Percentiles rank a stretch among this genome's conserved stretches.
phyloP scores from a whole-genome alignment of 2,888 invertebrate genomes.

The Diloba caeruleocephala region DNA sequence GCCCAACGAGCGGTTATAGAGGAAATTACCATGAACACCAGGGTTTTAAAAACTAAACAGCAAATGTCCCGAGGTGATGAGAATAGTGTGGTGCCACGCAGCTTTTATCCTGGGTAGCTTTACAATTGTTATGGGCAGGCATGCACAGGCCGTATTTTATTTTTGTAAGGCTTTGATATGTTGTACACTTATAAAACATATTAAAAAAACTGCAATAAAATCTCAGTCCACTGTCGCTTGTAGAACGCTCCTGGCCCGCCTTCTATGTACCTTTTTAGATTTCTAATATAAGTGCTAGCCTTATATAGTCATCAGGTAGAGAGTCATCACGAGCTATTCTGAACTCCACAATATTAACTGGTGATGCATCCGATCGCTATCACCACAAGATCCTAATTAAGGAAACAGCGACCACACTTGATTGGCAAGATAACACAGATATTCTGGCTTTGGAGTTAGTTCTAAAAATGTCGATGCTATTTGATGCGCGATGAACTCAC shows the following conservation, averaged over 20 bases:
- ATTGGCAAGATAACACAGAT: slow-evolving; percentile 52
- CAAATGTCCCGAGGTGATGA: too few relatives aligned
- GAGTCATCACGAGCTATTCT: slow-evolving; percentile 26
- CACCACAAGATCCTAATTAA: slow-evolving; percentile 37
- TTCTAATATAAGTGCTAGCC: slow-evolving; percentile 28
- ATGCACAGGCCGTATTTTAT: too few relatives aligned
- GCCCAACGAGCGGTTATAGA: too few relatives aligned
- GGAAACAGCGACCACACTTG: slow-evolving; percentile 33
- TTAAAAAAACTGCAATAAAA: too few relatives aligned
- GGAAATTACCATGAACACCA: too few relatives aligned
- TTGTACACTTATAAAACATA: too few relatives aligned
- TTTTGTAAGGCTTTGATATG: too few relatives aligned
- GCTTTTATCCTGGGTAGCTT: too few relatives aligned
- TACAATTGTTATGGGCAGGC: too few relatives aligned
- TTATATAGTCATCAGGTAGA: slow-evolving; percentile 22
- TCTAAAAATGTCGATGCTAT: slow-evolving; percentile 36
- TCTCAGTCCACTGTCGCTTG: too few relatives aligned
- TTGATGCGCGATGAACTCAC: slow-evolving; percentile 28
- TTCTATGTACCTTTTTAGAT: neutral
- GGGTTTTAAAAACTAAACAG: too few relatives aligned
- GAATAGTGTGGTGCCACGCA: too few relatives aligned
- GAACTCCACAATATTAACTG: slow-evolving; percentile 13
- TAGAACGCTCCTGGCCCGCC: neutral
- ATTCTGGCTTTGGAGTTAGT: slow-evolving; percentile 41
- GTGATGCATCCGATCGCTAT: slow-evolving; percentile 15